Percentiles rank a stretch among this genome's conserved stretches.
phyloP scores from a whole-genome alignment of 2,113 vertebrate species.

The Ctenodactylus gundi region DNA sequence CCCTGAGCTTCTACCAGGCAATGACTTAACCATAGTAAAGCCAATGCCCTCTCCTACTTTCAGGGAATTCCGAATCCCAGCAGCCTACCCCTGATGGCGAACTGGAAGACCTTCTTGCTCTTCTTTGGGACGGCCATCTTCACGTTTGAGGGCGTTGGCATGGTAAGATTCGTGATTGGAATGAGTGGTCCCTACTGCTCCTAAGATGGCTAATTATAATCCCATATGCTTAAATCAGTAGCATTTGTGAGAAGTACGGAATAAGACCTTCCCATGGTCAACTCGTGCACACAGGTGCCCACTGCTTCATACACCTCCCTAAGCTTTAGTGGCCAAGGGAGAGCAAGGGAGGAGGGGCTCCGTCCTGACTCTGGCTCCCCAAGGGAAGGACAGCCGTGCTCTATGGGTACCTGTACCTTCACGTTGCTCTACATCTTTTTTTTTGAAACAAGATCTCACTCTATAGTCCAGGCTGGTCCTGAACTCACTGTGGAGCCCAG shows the following conservation, averaged over 20 bases:
- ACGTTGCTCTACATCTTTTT: neutral
- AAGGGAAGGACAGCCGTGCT: neutral
- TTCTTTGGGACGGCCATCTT: constrained; percentile 98
- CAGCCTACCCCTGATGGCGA: constrained; percentile 86
- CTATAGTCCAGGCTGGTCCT: too few relatives aligned
- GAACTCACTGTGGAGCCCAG: too few relatives aligned
- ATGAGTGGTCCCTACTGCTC: accelerated
- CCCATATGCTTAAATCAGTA: neutral
- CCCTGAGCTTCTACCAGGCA: neutral
- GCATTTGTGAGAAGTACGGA: neutral
- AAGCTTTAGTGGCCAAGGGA: neutral
- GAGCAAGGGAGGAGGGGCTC: neutral
- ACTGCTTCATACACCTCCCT: neutral
- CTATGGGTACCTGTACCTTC: neutral
- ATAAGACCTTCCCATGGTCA: neutral
- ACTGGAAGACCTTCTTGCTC: constrained; percentile 89
- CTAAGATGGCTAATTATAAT: neutral
- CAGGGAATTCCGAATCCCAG: constrained; percentile 89
- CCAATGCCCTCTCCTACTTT: neutral
- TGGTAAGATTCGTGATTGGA: constrained; percentile 85
- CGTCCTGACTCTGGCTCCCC: neutral
- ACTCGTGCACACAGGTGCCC: too few relatives aligned
- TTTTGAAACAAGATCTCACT: too few relatives aligned
- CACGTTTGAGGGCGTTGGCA: constrained; percentile 95
- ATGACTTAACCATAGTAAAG: accelerated